Conservation (phyloP, 2,113 vertebrate genomes). For the Cephalopterus ornatus region DNA sequence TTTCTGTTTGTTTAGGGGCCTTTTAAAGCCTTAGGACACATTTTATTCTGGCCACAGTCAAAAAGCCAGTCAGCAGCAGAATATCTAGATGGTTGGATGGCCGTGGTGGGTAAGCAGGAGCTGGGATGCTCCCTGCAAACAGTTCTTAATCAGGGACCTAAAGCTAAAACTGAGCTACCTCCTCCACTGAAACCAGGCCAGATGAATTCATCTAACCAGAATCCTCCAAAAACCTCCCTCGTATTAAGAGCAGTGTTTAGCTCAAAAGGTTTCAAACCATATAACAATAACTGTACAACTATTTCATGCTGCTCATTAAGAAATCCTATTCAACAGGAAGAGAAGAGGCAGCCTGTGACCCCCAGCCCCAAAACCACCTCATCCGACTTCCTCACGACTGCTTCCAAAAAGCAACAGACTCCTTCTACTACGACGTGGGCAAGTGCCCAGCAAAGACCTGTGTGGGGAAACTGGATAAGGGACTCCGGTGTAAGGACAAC, state of each 20-base stretch:
- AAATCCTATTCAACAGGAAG: constrained; percentile 73
- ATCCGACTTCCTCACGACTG: constrained; percentile 92
- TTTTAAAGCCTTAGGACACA: not conserved
- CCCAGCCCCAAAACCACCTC: constrained; percentile 83
- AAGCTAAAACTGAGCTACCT: not conserved
- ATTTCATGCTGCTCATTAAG: constrained; percentile 4
- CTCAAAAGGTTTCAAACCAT: not conserved
- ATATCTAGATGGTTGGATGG: not conserved
- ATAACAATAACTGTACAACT: not conserved
- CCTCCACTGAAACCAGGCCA: not conserved
- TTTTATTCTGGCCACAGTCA: not conserved
- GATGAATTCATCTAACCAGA: not conserved
- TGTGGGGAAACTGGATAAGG: constrained; percentile 83
- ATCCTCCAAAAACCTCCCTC: not conserved
- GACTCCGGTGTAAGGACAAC: constrained; percentile 87
- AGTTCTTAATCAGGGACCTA: not conserved
- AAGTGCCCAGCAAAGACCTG: constrained; percentile 85
- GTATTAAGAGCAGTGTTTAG: not conserved
- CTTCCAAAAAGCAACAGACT: constrained; percentile 87
- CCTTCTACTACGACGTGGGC: constrained; percentile 89
- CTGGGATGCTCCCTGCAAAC: not conserved
- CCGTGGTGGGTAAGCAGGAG: not conserved
- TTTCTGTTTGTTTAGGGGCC: not conserved
- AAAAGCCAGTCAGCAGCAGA: not conserved
- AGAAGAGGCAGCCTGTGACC: constrained; percentile 80